Base-by-base conservation (phyloP, 2,113 vertebrate species). In the Haemorhous mexicanus region DNA sequence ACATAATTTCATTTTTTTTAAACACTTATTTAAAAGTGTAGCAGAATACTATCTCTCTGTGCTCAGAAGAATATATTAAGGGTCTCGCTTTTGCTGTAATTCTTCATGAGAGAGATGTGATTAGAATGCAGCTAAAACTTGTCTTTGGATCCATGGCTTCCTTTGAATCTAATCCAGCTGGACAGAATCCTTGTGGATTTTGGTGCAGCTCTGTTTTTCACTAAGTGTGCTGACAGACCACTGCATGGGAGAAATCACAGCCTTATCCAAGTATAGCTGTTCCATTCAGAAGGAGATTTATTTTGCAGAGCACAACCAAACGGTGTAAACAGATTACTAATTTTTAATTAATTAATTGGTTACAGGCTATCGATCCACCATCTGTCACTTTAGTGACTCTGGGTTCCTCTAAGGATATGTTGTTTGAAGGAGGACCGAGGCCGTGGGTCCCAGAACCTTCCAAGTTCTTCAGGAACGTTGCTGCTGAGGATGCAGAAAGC, bases 371-470 rank as follows among this genome's bases (percentile, higher is more conserved):
- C 11, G 99, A 99, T 94, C 99, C 99, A 7, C 94, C 97, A 1
- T 98, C 98, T 27, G 97, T 98, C 10, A 98, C 99, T 21, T 95
- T 99, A 94, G 99, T 99, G 90, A 99, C 99, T 13, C 94, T 99
- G 78, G 99, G 99, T 56, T 99, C 99, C 41, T 99, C 99, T 4
- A 99, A 99, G 97, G 98, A 99, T 87, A 98, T 99, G 98, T 47
- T 99, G 32, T 99, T 99, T 82, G 99, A 99, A 88, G 99, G 98
- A 13, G 99, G 99, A 30, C 99, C 99, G 0, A 97, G 97, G 37
- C 99, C 99, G 1, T 99, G 99, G 99, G 97, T 99, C 35, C 98
- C 99, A 15, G 99, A 99, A 84, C 99, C 99, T 16, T 99, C 99
- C 4, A 99, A 98, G 91, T 99, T 99, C 98, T 99, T 99, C 96